These are phyloP conservation scores for Eremobia ochroleuca DNA, from an alignment of 2,888 invertebrate genomes.

Conservation along the genomic window DNA sequence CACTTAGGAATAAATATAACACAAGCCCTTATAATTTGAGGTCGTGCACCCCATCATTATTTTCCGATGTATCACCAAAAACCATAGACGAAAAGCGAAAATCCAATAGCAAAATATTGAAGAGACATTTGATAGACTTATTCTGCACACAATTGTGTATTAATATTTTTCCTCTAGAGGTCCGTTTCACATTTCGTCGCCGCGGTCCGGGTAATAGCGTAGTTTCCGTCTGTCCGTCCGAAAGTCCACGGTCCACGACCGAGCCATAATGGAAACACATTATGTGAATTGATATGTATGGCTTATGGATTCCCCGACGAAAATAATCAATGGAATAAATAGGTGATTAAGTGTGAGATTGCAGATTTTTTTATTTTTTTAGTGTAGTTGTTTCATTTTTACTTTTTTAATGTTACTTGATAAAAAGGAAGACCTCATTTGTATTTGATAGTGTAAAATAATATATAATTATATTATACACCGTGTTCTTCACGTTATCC, in stretches of 20 bases:
- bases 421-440: background rate
- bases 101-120: conserved; percentile 12
- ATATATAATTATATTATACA: too few species aligned
- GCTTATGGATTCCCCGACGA: conserved; percentile 44
- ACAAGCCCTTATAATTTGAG: background rate
- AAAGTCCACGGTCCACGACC: conserved; percentile 25
- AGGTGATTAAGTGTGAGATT: conserved; percentile 1
- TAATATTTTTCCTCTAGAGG: conserved; percentile 53
- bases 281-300: conserved; percentile 62
- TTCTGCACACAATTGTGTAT: conserved; percentile 38
- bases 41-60: background rate
- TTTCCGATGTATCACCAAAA: background rate
- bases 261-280: conserved; percentile 52
- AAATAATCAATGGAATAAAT: conserved; percentile 17
- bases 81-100: background rate
- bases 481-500: too few species aligned
- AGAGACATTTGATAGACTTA: conserved; percentile 24
- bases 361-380: background rate
- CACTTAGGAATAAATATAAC: background rate
- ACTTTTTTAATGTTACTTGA: background rate
- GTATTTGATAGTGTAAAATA: too few species aligned
- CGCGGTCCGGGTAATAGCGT: conserved; percentile 51
- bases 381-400: background rate
- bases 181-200: conserved; percentile 49
- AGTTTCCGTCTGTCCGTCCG: conserved; percentile 53